Evolutionary conservation across 1,140 invertebrate species (phyloP).

Genomic region (Subanguina moxae): DNA sequence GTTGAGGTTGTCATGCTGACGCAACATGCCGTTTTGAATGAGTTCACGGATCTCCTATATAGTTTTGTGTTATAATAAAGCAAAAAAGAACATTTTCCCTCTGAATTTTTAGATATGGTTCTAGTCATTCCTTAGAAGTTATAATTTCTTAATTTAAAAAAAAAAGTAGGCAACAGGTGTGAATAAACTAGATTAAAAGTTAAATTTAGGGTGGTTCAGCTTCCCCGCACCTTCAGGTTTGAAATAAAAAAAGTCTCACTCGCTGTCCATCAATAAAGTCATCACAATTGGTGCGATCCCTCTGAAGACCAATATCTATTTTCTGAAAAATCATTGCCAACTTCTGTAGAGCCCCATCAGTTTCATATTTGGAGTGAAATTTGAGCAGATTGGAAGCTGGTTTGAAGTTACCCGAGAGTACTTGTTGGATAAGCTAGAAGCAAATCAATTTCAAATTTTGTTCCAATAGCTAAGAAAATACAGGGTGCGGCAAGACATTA

Average conservation of each 20-base stretch:
- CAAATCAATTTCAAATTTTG: background rate
- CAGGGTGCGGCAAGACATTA: too few species aligned
- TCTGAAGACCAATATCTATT: constrained; percentile 7
- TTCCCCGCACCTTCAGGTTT: too few species aligned
- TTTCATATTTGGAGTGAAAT: constrained; percentile 7
- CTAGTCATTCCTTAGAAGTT: too few species aligned
- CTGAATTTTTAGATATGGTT: too few species aligned
- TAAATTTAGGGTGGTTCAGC: too few species aligned
- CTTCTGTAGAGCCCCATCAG: constrained; percentile 13
- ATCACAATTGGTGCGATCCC: background rate
- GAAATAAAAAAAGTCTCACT: background rate
- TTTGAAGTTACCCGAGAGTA: constrained; percentile 11
- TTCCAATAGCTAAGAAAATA: too few species aligned
- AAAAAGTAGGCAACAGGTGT: too few species aligned
- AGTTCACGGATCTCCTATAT: constrained; percentile 15
- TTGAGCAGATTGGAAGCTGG: constrained; percentile 1
- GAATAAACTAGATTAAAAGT: too few species aligned
- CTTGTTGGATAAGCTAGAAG: constrained; percentile 16
- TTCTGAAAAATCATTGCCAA: constrained; percentile 6
- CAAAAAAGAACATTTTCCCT: too few species aligned
- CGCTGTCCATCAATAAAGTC: constrained; percentile 13
- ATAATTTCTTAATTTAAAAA: too few species aligned
- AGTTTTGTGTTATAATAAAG: too few species aligned
- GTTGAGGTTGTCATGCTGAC: constrained; percentile 6
- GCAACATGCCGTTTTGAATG: constrained; percentile 2